Evolutionary conservation across 2,888 invertebrate species (phyloP), one percentile per base, ranked within the genome.

Genomic region (Lydus trimaculatus): DNA sequence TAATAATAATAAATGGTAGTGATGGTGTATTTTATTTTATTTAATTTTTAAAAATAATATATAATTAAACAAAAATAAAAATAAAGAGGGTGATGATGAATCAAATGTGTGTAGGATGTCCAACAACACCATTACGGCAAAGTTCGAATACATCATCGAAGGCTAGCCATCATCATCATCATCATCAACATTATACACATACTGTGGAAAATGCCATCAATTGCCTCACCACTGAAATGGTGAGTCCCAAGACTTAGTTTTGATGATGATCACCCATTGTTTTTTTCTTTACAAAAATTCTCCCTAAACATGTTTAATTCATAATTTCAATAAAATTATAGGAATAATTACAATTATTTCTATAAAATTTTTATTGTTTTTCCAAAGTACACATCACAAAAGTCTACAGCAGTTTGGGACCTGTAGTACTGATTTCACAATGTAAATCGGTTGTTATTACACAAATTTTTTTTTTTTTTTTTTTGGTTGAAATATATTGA

Each of bases 171-270:
- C 66, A 61, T 43, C 43, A 43, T 17, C 43, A 43, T 17, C 48
- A 48, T 20, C 48, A 48, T 8, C 17, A 64, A 75, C 83, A 77
- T 84, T 87, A 65, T 79, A 89, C 89, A 83, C 88, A 90, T 75
- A 89, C 90, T 59, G 90, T 91, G 78, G 91, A 91, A 84, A 90
- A 90, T 83, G 91, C 92, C 79, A 90, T 94, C 83, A 93, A 92
- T 86, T 93, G 92, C 85, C 90, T 94, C 81, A 93, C 94, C 80
- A 91, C 92, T 77, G 94, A 94, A 91, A 92, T 94, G 92, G 93
- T 94, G 87, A 92, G 92, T 90, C 80, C 73, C 65, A 81, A 81
- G 76, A 75, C 66, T 71, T 68, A 68, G 63, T 63, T 64, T 63
- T 63, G 64, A 70, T 64, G 52, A 39, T 56, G 52, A 65, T 60